Percentiles rank a stretch among this genome's conserved stretches.
phyloP scores from a whole-genome alignment of 53 echinoderm and acorn worm genomes.

The Paelopatides confundens region DNA sequence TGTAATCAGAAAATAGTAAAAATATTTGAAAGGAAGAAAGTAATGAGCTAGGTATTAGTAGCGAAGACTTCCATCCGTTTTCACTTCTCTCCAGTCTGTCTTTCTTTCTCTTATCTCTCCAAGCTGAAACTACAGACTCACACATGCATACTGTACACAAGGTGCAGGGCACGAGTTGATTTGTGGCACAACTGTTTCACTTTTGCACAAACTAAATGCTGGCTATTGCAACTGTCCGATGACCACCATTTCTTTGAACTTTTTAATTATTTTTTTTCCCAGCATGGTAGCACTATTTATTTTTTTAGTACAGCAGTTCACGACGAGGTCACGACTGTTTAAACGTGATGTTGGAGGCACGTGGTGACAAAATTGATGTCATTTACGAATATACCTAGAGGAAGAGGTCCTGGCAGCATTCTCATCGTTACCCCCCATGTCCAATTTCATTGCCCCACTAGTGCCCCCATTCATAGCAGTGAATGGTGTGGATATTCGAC shows the following conservation, averaged over 20 bases:
- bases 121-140: not conserved
- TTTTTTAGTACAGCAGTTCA: slow-evolving; percentile 32
- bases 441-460: slow-evolving; percentile 69
- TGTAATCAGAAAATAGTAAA: not conserved
- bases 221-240: slow-evolving; percentile 51
- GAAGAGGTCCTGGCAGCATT: slow-evolving; percentile 89
- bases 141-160: not conserved
- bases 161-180: not conserved
- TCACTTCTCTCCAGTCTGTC: not conserved
- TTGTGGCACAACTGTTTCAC: slow-evolving; percentile 12
- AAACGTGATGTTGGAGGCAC: not conserved
- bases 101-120: not conserved
- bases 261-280: not conserved
- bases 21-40: not conserved
- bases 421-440: slow-evolving; percentile 68
- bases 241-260: not conserved
- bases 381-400: slow-evolving; percentile 96
- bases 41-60: not conserved
- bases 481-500: slow-evolving; percentile 88
- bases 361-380: slow-evolving; percentile 41
- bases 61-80: not conserved
- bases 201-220: slow-evolving; percentile 37
- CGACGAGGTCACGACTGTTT: not conserved
- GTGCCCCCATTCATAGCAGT: slow-evolving; percentile 94
- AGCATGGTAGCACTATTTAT: slow-evolving; percentile 13